Conservation (phyloP, 2,113 vertebrate genomes). For the Xenus cinereus region DNA sequence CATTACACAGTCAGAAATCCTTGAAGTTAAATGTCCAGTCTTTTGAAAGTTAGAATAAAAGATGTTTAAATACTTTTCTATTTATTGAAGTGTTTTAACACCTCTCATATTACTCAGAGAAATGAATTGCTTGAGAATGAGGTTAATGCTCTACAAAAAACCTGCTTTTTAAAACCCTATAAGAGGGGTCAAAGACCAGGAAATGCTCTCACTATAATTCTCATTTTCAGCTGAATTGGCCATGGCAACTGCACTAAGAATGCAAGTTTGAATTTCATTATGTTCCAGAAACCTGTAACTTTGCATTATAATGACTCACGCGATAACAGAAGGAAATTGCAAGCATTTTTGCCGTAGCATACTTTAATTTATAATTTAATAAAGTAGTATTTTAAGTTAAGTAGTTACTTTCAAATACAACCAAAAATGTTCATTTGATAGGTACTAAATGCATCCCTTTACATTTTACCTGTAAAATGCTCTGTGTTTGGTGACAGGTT, state of each 20-base stretch:
- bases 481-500: slow-evolving; percentile 72
- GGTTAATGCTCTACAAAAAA: slow-evolving; percentile 70
- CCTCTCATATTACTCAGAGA: slow-evolving; percentile 62
- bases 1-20: slow-evolving; percentile 39
- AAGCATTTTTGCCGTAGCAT: slow-evolving; percentile 57
- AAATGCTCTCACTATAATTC: slow-evolving; percentile 73
- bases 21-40: slow-evolving; percentile 48
- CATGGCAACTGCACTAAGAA: slow-evolving; percentile 68
- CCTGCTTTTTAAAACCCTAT: slow-evolving; percentile 70
- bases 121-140: slow-evolving; percentile 64
- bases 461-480: slow-evolving; percentile 67
- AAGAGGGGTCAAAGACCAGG: slow-evolving; percentile 77
- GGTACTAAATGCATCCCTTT: slow-evolving; percentile 60
- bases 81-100: slow-evolving; percentile 66
- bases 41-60: slow-evolving; percentile 62
- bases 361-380: slow-evolving; percentile 73
- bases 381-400: slow-evolving; percentile 67
- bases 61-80: slow-evolving; percentile 63
- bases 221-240: slow-evolving; percentile 76
- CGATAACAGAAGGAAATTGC: slow-evolving; percentile 60
- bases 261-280: slow-evolving; percentile 74
- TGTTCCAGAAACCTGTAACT: slow-evolving; percentile 74
- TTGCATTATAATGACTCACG: slow-evolving; percentile 72
- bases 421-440: slow-evolving; percentile 51
- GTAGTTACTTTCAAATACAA: slow-evolving; percentile 57